phyloP scores from a whole-genome alignment of 2,797 vertebrate species.

The Sparidentex hasta region DNA sequence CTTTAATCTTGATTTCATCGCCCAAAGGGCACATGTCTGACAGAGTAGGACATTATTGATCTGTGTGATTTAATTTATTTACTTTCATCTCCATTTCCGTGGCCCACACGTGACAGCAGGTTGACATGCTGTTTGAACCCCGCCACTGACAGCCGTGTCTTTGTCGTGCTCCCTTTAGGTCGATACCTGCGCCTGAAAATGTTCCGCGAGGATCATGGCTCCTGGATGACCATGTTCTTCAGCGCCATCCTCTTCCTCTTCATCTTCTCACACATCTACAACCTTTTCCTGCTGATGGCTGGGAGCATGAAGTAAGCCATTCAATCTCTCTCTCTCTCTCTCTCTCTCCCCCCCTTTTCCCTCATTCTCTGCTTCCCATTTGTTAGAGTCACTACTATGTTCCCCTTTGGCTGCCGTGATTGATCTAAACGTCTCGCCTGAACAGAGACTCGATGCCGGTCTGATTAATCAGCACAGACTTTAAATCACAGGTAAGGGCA shows the following conservation, averaged over 20 bases:
- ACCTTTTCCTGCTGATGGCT: conserved; percentile 93
- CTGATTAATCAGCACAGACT: conserved; percentile 70
- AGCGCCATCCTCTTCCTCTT: conserved; percentile 97
- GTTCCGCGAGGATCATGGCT: conserved; percentile 98
- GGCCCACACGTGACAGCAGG: conserved; percentile 29
- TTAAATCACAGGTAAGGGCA: conserved; percentile 66
- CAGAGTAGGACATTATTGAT: conserved; percentile 63
- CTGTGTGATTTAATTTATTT: conserved; percentile 57
- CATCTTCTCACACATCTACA: conserved; percentile 98
- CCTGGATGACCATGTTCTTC: conserved; percentile 99
- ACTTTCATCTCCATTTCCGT: conserved; percentile 59
- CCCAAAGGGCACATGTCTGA: conserved; percentile 59
- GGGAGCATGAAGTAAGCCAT: conserved; percentile 93
- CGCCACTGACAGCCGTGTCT: conserved; percentile 63
- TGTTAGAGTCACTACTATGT: conserved; percentile 54
- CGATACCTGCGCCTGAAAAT: conserved; percentile 95
- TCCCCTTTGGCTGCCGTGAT: conserved; percentile 67
- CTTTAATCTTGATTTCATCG: conserved; percentile 69
- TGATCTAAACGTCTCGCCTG: conserved; percentile 69
- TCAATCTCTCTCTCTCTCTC: conserved; percentile 37
- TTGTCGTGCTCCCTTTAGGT: conserved; percentile 84
- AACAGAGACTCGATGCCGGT: conserved; percentile 60
- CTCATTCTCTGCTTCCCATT: conserved; percentile 61
- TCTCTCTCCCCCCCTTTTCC: background rate
- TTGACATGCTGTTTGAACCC: conserved; percentile 52